Conservation (phyloP, 2,113 vertebrate species). For the Ochotona curzoniae region DNA sequence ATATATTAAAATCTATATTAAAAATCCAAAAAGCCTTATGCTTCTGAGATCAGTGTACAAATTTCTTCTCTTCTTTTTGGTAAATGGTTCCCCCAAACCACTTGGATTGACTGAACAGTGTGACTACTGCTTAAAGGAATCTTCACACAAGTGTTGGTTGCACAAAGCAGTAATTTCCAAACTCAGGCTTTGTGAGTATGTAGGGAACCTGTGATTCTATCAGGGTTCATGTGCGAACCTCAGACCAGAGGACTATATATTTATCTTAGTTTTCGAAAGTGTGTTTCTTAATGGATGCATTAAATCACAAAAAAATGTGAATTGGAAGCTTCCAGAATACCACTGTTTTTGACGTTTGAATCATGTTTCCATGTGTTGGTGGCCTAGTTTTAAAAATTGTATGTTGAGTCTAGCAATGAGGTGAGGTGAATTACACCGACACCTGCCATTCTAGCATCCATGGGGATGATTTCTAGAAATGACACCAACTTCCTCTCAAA, state of each 20-base stretch:
- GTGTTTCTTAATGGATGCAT: background rate
- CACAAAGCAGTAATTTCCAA: background rate
- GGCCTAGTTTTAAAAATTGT: background rate
- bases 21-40: no score
- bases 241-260: background rate
- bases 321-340: background rate
- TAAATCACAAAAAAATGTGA: background rate
- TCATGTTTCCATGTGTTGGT: background rate
- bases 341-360: background rate
- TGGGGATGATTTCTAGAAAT: background rate
- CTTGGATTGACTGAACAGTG: background rate
- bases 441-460: no score
- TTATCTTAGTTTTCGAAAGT: background rate
- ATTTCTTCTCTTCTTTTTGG: background rate
- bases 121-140: constrained; percentile 4
- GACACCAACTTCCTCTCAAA: background rate
- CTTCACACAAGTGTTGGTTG: constrained; percentile 34
- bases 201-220: constrained; percentile 32
- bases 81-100: background rate
- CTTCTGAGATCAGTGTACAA: background rate
- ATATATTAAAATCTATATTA: no score
- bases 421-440: no score
- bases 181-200: background rate
- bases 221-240: background rate
- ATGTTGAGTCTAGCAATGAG: background rate